These are phyloP conservation scores for Gambusia yucatana DNA, from an alignment of 2,797 vertebrate genomes.

Conservation along the genomic window DNA sequence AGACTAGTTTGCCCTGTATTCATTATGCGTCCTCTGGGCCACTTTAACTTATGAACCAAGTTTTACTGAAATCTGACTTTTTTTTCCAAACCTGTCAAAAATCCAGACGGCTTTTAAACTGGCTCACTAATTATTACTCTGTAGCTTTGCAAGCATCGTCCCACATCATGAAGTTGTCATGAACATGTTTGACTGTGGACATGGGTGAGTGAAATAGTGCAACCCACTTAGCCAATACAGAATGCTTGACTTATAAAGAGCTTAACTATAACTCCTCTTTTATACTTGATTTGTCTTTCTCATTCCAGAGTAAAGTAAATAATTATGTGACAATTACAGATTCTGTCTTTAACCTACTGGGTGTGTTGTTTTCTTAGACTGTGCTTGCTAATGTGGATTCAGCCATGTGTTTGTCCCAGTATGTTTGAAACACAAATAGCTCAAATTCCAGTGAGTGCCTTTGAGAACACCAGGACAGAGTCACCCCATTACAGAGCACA, in stretches of 20 bases:
- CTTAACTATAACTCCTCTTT: not conserved
- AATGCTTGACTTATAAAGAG: not conserved
- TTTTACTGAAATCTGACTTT: not conserved
- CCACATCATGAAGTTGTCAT: not conserved
- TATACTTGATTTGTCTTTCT: constrained; percentile 6
- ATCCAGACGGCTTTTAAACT: not conserved
- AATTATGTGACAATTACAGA: constrained; percentile 24
- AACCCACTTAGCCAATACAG: not conserved
- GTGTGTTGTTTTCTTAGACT: constrained; percentile 41
- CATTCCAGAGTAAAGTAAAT: constrained; percentile 14
- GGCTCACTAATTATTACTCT: not conserved
- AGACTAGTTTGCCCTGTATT: not conserved
- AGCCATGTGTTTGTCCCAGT: constrained; percentile 52
- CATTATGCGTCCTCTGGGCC: not conserved
- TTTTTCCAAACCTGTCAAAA: not conserved
- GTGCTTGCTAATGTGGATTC: constrained; percentile 70
- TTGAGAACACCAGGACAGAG: not conserved
- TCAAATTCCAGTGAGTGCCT: constrained; percentile 52
- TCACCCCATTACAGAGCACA: not conserved
- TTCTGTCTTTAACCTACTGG: constrained; percentile 12
- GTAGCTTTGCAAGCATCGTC: not conserved
- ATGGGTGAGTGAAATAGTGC: not conserved
- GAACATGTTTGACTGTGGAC: not conserved
- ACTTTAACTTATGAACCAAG: not conserved
- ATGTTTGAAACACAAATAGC: constrained; percentile 47